Percentiles rank a stretch among this genome's conserved stretches.
Conservation (phyloP, 2,113 vertebrate genomes). For the Cyprinodon variegatus region DNA sequence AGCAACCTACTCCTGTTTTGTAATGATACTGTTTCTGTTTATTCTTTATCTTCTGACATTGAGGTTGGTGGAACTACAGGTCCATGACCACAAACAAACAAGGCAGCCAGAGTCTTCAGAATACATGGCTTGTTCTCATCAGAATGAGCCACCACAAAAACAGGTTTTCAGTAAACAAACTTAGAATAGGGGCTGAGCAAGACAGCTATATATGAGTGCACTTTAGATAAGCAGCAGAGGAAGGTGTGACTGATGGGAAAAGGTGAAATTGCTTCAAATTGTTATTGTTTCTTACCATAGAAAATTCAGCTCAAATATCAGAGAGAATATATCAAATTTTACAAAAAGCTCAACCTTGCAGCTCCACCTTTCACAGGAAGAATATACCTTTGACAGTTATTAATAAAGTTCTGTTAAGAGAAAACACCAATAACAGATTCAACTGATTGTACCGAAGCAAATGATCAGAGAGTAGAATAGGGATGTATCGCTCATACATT, state of each 20-base stretch:
- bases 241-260: not conserved
- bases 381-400: too few relatives aligned
- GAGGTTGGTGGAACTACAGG: conserved; percentile 30
- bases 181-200: conserved; percentile 34
- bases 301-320: not conserved
- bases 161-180: conserved; percentile 63
- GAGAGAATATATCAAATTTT: too few relatives aligned
- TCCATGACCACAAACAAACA: conserved; percentile 35
- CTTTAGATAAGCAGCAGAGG: not conserved
- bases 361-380: too few relatives aligned
- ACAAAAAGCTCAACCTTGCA: too few relatives aligned
- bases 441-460: too few relatives aligned
- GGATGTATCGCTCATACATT: too few relatives aligned
- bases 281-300: not conserved
- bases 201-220: not conserved
- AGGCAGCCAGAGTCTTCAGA: conserved; percentile 23
- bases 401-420: too few relatives aligned
- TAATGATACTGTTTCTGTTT: conserved; percentile 25
- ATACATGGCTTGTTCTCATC: conserved; percentile 37
- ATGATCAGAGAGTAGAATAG: too few relatives aligned
- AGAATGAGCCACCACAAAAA: conserved; percentile 15
- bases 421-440: too few relatives aligned
- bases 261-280: too few relatives aligned
- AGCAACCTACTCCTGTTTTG: conserved; percentile 27
- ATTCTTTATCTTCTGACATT: conserved; percentile 38